Conservation (phyloP, 2,888 invertebrate species). For the Myathropa florea region DNA sequence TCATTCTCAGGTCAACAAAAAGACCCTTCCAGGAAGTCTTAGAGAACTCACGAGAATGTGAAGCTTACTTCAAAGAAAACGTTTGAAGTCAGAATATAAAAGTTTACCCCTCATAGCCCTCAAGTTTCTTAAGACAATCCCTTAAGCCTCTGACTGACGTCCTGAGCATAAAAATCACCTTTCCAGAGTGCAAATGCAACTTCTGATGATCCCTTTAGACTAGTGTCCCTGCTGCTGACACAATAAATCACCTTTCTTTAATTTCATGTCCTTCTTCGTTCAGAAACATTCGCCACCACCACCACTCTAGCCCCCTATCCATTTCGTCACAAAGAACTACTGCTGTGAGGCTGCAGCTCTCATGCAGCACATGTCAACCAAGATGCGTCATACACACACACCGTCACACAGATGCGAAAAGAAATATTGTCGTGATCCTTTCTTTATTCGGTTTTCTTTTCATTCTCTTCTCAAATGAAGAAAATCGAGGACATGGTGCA, state of each 20-base stretch:
- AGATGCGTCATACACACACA: not conserved
- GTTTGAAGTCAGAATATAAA: not conserved
- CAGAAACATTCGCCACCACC: not conserved
- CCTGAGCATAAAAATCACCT: not conserved
- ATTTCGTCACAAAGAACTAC: not conserved
- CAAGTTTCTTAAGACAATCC: not conserved
- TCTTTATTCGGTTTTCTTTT: constrained; percentile 1
- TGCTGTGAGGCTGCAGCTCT: not conserved
- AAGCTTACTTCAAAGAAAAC: not conserved
- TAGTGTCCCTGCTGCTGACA: not conserved
- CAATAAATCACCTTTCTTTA: not conserved
- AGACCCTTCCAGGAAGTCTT: too few relatives aligned
- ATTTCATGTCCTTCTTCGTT: not conserved
- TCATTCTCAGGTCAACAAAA: too few relatives aligned
- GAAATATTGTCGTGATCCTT: constrained; percentile 1
- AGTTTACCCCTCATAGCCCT: not conserved
- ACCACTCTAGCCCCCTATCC: not conserved
- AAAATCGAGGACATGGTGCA: constrained; percentile 57
- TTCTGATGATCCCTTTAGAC: not conserved
- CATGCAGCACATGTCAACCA: not conserved
- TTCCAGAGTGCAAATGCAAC: not conserved
- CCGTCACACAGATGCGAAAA: not conserved
- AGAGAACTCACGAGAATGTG: not conserved
- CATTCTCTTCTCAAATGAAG: constrained; percentile 23
- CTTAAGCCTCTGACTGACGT: not conserved